These are phyloP conservation scores for Cynopterus sphinx DNA, from an alignment of 2,797 vertebrate genomes.

Conservation along the genomic window DNA sequence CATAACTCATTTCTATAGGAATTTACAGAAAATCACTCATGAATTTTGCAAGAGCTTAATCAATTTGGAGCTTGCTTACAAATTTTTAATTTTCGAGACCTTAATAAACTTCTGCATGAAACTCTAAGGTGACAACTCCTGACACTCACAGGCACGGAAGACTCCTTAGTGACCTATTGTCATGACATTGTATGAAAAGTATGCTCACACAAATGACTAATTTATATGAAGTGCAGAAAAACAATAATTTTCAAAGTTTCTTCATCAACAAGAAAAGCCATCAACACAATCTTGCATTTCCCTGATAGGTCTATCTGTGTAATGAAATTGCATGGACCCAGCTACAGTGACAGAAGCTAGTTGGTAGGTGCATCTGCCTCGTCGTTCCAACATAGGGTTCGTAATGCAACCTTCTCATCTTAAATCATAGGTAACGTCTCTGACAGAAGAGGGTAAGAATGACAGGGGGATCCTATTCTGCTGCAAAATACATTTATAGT, in stretches of 20 bases:
- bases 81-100: not conserved
- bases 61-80: not conserved
- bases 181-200: not conserved
- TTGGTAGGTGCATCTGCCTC: not conserved
- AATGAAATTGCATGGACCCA: not conserved
- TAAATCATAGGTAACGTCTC: not conserved
- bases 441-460: not conserved
- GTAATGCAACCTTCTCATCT: not conserved
- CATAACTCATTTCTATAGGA: not conserved
- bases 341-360: not conserved
- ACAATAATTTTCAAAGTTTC: not conserved
- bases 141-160: not conserved
- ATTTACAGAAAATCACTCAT: not conserved
- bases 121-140: not conserved
- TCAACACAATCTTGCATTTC: not conserved
- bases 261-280: not conserved
- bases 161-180: not conserved
- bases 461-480: not conserved
- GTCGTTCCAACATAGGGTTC: not conserved
- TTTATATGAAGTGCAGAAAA: not conserved
- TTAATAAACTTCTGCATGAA: not conserved
- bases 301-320: not conserved
- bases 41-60: not conserved
- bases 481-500: not conserved
- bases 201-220: not conserved